Evolutionary conservation across 2,113 vertebrate genomes (phyloP), one percentile per base, ranked within the genome.

Genomic region (Zosterops borbonicus): DNA sequence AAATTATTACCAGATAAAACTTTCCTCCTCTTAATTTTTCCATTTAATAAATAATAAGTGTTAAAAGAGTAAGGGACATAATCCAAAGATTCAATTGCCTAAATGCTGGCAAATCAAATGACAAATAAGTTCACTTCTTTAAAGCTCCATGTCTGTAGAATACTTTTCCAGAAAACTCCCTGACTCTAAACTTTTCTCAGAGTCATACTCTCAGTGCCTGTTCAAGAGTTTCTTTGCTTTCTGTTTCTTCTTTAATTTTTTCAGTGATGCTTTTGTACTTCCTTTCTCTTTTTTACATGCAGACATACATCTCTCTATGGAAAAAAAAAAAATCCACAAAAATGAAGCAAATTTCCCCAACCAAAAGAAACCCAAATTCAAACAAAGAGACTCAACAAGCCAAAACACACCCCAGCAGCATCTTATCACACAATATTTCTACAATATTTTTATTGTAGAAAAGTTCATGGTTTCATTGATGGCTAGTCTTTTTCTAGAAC

Each of bases 241-340:
- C 37, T 82, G 9, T 67, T 82, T 83, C 21, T 78, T 62, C 11
- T 41, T 21, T 14, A 12, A 9, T 39, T 21, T 71, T 49, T 73
- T 64, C 58, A 27, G 9, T 24, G 6, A n/a, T 46, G 7, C 4
- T 53, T 83, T 44, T 6, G 0, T 29, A 17, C 9, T 73, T 73
- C 5, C 9, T 80, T 25, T 60, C 7, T 37, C 20, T 71, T 44
- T 73, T 11, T 50, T 6, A 33, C 16, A 14, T 3, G 9, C 8
- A 60, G 6, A 52, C 14, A 44, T 2, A 22, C 2, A 9, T 15
- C 1, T 23, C 15, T 64, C 33, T 42, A 28, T 0, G 8, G 13
- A 28, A 28, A 60, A 56, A 53, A 28, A 52, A 9, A 19, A 49
- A 49, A 24, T 24, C 27, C 8, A 20, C 7, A 60, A 56, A 39